Evolutionary conservation across 1,140 invertebrate species (phyloP).

Genomic region (Pseudomyrmex sp.): DNA sequence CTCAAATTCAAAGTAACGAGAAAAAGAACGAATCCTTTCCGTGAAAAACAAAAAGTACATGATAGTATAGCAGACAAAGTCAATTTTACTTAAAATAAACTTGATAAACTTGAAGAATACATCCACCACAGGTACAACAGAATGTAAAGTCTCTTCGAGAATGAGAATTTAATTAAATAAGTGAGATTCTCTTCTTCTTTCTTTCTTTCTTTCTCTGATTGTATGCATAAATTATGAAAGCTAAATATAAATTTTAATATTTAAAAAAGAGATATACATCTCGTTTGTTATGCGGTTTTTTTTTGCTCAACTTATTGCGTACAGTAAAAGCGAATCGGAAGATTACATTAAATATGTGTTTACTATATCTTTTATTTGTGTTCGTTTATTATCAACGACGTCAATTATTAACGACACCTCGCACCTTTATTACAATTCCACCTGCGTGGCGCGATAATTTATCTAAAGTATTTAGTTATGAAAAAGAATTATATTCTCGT

Average conservation of each 20-base stretch:
- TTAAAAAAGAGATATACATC: conserved; percentile 11
- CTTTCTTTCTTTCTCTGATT: too few species aligned
- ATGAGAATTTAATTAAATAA: not conserved
- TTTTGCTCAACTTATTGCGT: not conserved
- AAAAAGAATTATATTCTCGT: conserved; percentile 23
- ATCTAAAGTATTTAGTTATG: conserved; percentile 14
- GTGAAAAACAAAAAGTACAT: conserved; percentile 6
- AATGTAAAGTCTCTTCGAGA: conserved; percentile 18
- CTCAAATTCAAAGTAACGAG: conserved; percentile 49
- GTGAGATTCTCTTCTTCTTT: too few species aligned
- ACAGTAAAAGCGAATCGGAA: too few species aligned
- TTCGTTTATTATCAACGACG: too few species aligned
- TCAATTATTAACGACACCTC: too few species aligned
- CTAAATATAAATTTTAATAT: not conserved
- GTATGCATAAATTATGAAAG: not conserved
- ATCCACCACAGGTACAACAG: not conserved
- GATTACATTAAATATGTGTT: too few species aligned
- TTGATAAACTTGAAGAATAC: conserved; percentile 24
- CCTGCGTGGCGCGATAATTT: conserved; percentile 1
- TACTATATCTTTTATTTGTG: too few species aligned
- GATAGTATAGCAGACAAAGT: conserved; percentile 6
- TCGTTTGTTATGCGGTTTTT: not conserved
- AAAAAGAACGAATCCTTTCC: conserved; percentile 13
- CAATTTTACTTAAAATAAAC: conserved; percentile 38
- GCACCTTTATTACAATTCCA: not conserved